These are phyloP conservation scores for Bothrops alternatus DNA, from an alignment of 2,797 vertebrate species.

Conservation along the genomic window DNA sequence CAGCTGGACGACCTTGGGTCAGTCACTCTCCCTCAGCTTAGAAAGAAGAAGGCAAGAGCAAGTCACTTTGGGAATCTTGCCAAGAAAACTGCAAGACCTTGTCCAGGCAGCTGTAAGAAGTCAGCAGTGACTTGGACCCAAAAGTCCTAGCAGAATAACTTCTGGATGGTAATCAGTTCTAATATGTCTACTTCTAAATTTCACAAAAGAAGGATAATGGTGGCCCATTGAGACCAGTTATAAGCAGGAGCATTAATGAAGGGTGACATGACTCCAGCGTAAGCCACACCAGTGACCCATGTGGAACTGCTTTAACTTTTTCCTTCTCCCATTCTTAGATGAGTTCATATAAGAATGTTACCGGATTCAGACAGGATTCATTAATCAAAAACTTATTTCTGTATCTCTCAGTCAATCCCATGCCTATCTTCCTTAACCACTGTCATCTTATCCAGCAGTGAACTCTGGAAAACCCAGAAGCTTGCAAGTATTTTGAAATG, in stretches of 20 bases:
- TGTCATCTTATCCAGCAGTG: not conserved
- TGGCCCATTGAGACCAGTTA: not conserved
- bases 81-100: not conserved
- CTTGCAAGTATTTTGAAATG: not conserved
- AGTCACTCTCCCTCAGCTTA: not conserved
- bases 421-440: not conserved
- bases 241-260: not conserved
- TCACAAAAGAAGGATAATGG: not conserved
- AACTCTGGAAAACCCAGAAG: not conserved
- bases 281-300: not conserved
- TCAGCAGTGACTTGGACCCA: not conserved
- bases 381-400: not conserved
- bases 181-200: not conserved
- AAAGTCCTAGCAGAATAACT: not conserved
- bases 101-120: not conserved
- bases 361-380: not conserved
- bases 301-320: not conserved
- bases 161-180: not conserved
- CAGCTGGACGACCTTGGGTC: not conserved
- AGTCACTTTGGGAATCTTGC: not conserved
- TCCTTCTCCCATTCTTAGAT: not conserved
- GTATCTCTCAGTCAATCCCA: not conserved
- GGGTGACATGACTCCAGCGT: not conserved
- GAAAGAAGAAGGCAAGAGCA: not conserved
- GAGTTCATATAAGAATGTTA: not conserved